Base-by-base conservation (phyloP, 2,888 invertebrate species). In the Clistopyga incitator region DNA sequence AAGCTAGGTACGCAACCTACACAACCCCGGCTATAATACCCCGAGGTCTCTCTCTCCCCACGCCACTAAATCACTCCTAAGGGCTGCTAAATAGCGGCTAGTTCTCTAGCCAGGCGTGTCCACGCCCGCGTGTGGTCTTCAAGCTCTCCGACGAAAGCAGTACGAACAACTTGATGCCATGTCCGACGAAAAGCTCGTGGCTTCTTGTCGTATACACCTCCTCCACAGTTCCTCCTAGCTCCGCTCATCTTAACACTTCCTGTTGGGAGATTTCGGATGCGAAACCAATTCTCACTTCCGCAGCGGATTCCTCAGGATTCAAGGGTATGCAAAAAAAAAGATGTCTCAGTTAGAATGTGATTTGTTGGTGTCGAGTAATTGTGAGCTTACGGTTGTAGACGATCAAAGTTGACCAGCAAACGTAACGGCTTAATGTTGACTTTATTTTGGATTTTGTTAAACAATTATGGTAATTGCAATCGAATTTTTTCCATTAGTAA, bases 41-140 rank as follows among this genome's bases (percentile, higher is more conserved):
- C 65, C 81, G 50, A 78, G 56, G 47, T 78, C 76, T 71, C 77
- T 78, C 75, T 71, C 77, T n/a, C 64, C 77, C 70, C 74, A 71
- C 81, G 86, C 85, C 89, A 91, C 88, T 92, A 92, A 92, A 93
- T 93, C 93, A 93, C 89, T 87, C 88, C 88, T 91, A 91, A 93
- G 92, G 92, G 92, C 92, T 92, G 92, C 89, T 93, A 92, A 93
- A 92, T 91, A 90, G 90, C 90, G 86, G 84, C 84, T 76, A 75
- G 86, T 82, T 87, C 84, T 84, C 85, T 81, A 85, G 68, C 85
- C 84, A 88, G 89, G 88, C 90, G 88, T 89, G 88, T 87, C 88
- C 84, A 78, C 86, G 79, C 84, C 84, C 84, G 82, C 75, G 86
- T 86, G 87, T 86, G 86, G 85, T 85, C 86, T 75, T 85, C 81